These are phyloP conservation scores for Chrysocyon brachyurus DNA, from an alignment of 2,797 vertebrate genomes.

Conservation along the genomic window DNA sequence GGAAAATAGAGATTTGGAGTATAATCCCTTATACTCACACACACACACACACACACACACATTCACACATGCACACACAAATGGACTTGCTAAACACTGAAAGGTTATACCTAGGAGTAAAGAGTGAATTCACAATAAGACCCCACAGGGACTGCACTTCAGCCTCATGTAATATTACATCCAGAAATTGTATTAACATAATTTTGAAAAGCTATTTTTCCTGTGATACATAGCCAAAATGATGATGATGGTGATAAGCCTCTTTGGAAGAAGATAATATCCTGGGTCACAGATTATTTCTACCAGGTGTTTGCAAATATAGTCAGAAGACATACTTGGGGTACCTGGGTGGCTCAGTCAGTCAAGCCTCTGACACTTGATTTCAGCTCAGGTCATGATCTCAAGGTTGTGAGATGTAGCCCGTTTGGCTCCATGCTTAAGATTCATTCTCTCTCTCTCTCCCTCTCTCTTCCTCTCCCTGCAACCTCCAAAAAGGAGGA, in stretches of 20 bases:
- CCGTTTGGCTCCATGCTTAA: not conserved
- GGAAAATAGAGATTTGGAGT: not conserved
- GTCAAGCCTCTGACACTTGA: not conserved
- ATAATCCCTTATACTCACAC: not conserved
- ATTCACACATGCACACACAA: not conserved
- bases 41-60: not conserved
- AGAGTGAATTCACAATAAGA: not conserved
- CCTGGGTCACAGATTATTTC: not conserved
- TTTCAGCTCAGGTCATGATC: not conserved
- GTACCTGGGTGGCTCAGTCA: not conserved
- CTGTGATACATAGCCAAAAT: not conserved
- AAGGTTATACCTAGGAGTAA: not conserved
- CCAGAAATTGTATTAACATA: not conserved
- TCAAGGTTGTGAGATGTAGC: not conserved
- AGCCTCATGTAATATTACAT: not conserved
- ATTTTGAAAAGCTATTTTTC: conserved; percentile 9
- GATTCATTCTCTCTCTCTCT: not conserved
- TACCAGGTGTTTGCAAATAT: conserved; percentile 4
- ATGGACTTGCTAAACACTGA: not conserved
- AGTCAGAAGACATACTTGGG: not conserved
- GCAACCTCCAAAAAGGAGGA: not conserved
- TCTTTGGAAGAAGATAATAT: not conserved
- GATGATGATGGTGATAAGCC: not conserved
- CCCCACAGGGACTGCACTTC: not conserved
- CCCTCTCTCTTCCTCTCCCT: not conserved